Base-by-base conservation (phyloP, 2,888 invertebrate genomes). In the Fabriciana adippe region DNA sequence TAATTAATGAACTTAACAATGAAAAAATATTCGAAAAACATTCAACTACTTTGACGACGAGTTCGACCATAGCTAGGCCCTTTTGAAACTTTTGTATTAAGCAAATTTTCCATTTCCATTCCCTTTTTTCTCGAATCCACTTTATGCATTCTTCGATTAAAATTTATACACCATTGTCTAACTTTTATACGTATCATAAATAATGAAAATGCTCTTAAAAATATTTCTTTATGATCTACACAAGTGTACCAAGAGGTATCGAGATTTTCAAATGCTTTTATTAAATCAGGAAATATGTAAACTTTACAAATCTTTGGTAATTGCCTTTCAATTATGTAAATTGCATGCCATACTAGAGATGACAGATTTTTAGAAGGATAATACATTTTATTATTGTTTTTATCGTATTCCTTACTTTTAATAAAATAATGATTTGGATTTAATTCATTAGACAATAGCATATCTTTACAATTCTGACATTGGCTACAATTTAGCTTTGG, bases 121-220 rank as follows among this genome's bases (percentile, higher is more conserved):
- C 50, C 50, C 13, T 50, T 50, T 16, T 50, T n/a, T 50, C n/a
- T 50, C 15, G 50, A 50, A 50, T 50, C 50, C 13, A 50, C 50
- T 50, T 50, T 50, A 3, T 50, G 50, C 50, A 50, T 50, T 50
- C 16, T 50, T 50, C n/a, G 6, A 50, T 50, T 50, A 16, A 50
- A 50, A 50, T 50, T 50, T 50, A 50, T 50, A 50, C n/a, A n/a
- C 50, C 50, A 50, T 50, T 50, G 50, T 50, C 50, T 50, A 50
- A 50, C 50, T 50, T 50, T 15, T 8, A 50, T 50, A 16, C 3
- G 1, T 16, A 50, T 50, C n/a, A 50, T 16, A 16, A 16, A 15
- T 16, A 50, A 50, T 16, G 13, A 13, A 0, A 50, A 41, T 8
- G 35, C 35, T 41, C 11, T 41, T 41, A 41, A 41, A 41, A 41